Percentiles rank a stretch among this genome's conserved stretches.
These are phyloP conservation scores for Tapirus terrestris DNA, from an alignment of 2,113 vertebrate species.

Conservation along the genomic window DNA sequence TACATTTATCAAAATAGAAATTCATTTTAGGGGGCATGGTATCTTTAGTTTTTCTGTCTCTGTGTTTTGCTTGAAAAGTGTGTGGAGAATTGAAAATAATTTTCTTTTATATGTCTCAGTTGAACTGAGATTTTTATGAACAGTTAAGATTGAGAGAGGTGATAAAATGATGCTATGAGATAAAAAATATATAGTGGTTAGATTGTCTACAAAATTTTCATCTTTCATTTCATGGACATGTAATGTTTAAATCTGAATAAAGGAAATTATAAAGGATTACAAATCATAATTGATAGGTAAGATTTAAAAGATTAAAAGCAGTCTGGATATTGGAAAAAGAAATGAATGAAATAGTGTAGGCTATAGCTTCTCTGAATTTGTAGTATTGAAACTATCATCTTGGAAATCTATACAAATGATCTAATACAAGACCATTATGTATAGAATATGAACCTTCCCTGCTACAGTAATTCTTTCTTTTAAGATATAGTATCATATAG, in stretches of 20 bases:
- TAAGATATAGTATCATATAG: constrained; percentile 79
- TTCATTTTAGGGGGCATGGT: not conserved
- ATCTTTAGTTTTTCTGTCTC: not conserved
- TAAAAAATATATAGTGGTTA: not conserved
- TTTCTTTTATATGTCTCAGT: not conserved
- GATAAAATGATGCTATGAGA: not conserved
- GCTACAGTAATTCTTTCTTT: constrained; percentile 87
- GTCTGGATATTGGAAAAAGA: constrained; percentile 38
- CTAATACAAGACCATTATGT: constrained; percentile 84
- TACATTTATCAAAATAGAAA: constrained; percentile 47
- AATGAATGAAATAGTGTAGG: constrained; percentile 82
- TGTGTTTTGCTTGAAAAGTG: constrained; percentile 51
- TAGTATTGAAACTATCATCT: constrained; percentile 87
- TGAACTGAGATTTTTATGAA: constrained; percentile 20
- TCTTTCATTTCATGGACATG: constrained; percentile 16
- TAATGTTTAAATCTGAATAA: constrained; percentile 39
- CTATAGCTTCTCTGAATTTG: constrained; percentile 85
- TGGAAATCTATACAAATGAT: constrained; percentile 86
- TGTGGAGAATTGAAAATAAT: constrained; percentile 24
- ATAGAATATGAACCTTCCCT: constrained; percentile 87
- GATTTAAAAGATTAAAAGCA: constrained; percentile 62
- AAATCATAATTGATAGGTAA: constrained; percentile 56
- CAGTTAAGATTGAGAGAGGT: not conserved
- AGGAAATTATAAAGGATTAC: constrained; percentile 35
- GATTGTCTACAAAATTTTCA: constrained; percentile 37